Conservation (phyloP, 2,113 vertebrate species). For the Oenanthe oenanthe region DNA sequence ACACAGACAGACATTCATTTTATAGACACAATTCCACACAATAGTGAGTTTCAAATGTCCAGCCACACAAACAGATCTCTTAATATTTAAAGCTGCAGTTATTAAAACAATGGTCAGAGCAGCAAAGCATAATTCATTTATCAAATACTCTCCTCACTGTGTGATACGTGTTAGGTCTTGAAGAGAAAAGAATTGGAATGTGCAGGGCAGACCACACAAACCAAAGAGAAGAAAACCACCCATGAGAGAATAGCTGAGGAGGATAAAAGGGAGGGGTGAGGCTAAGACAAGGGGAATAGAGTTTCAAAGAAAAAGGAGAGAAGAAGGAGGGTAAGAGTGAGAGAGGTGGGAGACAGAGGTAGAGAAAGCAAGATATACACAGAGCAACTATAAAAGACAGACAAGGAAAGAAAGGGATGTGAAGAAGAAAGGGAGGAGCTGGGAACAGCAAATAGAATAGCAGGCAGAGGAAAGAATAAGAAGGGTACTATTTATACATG, state of each 20-base stretch:
- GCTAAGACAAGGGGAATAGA: slow-evolving; percentile 26
- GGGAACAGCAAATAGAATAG: slow-evolving; percentile 2
- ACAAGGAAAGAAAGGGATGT: background rate
- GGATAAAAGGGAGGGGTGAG: slow-evolving; percentile 41
- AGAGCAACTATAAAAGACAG: background rate
- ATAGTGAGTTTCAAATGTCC: background rate
- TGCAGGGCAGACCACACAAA: slow-evolving; percentile 61
- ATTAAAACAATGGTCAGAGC: slow-evolving; percentile 36
- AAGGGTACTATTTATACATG: slow-evolving; percentile 20
- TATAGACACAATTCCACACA: background rate
- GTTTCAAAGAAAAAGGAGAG: slow-evolving; percentile 31
- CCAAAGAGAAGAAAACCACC: slow-evolving; percentile 56
- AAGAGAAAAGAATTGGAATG: slow-evolving; percentile 67
- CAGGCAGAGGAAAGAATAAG: slow-evolving; percentile 1
- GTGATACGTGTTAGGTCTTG: slow-evolving; percentile 67
- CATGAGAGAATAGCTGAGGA: slow-evolving; percentile 40
- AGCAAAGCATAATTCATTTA: slow-evolving; percentile 40
- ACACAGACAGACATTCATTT: background rate
- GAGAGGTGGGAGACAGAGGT: background rate
- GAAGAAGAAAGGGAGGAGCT: slow-evolving; percentile 6
- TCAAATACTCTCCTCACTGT: slow-evolving; percentile 32
- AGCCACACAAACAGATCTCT: background rate
- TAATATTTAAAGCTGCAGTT: background rate
- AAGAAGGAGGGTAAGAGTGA: slow-evolving; percentile 25
- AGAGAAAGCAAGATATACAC: slow-evolving; percentile 10